Evolutionary conservation across 2,113 vertebrate species (phyloP), one percentile per base, ranked within the genome.

Genomic region (Clupea harengus): DNA sequence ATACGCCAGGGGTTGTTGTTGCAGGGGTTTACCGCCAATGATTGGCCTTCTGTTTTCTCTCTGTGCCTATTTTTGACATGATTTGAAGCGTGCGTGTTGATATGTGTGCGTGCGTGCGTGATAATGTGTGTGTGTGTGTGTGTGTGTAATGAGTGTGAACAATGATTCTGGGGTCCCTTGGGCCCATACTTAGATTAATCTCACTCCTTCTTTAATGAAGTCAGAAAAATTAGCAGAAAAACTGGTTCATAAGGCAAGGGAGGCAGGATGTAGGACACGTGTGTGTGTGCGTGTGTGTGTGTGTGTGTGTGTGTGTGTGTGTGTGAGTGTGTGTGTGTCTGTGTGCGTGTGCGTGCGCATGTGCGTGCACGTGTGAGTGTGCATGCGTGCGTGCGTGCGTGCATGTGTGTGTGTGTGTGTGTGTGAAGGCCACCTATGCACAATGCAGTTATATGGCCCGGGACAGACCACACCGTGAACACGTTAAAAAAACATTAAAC

Each of bases 211-310:
- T 64, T 85, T 94, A 89, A 22, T 60, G 88, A 88, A 86, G 91
- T 89, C 91, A 85, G 80, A 90, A 87, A 92, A 90, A 81, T 85
- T 20, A 20, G 15, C 28, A 82, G 80, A 91, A 87, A 93, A 95
- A 93, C 85, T 94, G 88, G 93, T 93, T 93, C 93, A 93, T 52
- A 46, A 88, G 82, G 84, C 86, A 87, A 89, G 89, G 88, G 90
- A 89, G 92, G 86, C 85, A 81, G 81, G 90, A 94, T 92, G 88
- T 84, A 90, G 92, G 93, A 88, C 92, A 94, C 87, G 86, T 91
- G 89, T 91, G 90, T 83, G 90, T 89, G 87, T 90, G 83, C 89
- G 57, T 60, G 57, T 20, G 18, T 60, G 57, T 20, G 57, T 57
- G 54, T 67, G 60, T 67, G 60, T 67, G 60, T 67, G n/a, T 67